A percentile compares a stretch with the other conserved stretches of the same genome.
These are phyloP conservation scores for Nylanderia fulva DNA, from an alignment of 1,140 invertebrate species.

Conservation along the genomic window DNA sequence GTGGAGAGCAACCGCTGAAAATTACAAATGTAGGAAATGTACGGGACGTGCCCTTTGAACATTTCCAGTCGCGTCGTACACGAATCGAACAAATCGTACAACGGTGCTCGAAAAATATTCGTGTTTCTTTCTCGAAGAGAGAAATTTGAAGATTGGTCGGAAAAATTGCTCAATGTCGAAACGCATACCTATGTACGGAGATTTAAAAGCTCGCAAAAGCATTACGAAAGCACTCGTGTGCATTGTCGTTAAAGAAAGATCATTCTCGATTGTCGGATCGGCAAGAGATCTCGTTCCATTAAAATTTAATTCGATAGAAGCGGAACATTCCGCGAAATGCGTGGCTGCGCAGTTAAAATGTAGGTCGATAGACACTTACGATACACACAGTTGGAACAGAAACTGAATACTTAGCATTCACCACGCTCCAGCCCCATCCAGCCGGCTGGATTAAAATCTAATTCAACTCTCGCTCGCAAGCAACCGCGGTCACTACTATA, in stretches of 20 bases:
- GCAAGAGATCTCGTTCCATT: background rate
- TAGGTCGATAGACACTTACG: background rate
- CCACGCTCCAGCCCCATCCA: background rate
- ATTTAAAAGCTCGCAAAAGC: background rate
- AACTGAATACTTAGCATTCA: slow-evolving; percentile 33
- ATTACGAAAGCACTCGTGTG: too few species aligned
- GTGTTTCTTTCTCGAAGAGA: background rate
- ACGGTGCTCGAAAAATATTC: background rate
- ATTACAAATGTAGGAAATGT: slow-evolving; percentile 51
- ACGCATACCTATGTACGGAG: background rate
- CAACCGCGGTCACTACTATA: slow-evolving; percentile 41
- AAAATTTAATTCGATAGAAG: background rate
- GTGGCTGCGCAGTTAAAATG: background rate
- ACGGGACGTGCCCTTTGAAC: slow-evolving; percentile 21
- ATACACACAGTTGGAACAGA: background rate
- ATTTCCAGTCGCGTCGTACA: background rate
- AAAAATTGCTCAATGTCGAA: background rate
- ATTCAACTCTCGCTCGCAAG: slow-evolving; percentile 43
- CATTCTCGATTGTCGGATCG: background rate
- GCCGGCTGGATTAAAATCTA: slow-evolving; percentile 43
- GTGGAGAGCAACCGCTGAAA: background rate
- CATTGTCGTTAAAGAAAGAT: background rate
- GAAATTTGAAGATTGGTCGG: background rate
- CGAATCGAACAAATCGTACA: background rate
- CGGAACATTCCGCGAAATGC: background rate